Evolutionary conservation across 2,888 invertebrate species (phyloP).

Genomic region (Allophyes oxyacanthae): DNA sequence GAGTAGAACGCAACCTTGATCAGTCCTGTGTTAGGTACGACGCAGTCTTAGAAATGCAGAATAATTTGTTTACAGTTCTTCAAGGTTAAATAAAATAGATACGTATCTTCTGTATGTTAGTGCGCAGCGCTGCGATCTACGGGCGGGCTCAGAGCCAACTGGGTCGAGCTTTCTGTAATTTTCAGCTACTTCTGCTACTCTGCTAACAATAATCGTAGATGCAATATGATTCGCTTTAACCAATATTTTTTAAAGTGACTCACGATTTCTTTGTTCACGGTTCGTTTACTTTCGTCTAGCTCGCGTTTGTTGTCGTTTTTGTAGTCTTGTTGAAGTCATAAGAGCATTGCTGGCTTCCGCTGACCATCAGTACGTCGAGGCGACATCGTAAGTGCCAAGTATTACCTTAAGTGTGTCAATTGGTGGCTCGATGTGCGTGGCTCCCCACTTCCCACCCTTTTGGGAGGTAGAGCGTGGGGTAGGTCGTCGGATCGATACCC

Average conservation of each 20-base stretch:
- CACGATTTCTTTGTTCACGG: constrained; percentile 34
- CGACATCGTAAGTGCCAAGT: constrained; percentile 82
- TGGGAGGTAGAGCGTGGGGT: constrained; percentile 82
- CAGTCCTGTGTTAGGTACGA: constrained; percentile 2
- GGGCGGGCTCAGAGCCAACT: constrained; percentile 84
- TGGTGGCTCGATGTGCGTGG: constrained; percentile 88
- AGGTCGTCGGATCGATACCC: constrained; percentile 91
- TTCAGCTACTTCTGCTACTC: constrained; percentile 76
- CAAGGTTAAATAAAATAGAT: constrained; percentile 74
- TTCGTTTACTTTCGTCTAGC: constrained; percentile 16
- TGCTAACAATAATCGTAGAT: constrained; percentile 67
- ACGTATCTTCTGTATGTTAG: constrained; percentile 66
- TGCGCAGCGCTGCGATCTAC: constrained; percentile 62
- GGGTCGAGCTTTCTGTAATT: constrained; percentile 85
- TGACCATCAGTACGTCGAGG: constrained; percentile 68
- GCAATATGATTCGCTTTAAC: constrained; percentile 46
- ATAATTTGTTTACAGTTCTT: constrained; percentile 49
- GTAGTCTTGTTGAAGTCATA: constrained; percentile 32
- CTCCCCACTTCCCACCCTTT: constrained; percentile 72
- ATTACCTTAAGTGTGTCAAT: constrained; percentile 89
- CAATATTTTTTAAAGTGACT: constrained; percentile 34
- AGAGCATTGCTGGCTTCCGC: constrained; percentile 48
- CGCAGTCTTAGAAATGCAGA: constrained; percentile 24
- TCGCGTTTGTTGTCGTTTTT: constrained; percentile 18
- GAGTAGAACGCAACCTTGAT: neutral